These are phyloP conservation scores for Ptychochromis oligacanthus DNA, from an alignment of 2,113 vertebrate species.

Conservation along the genomic window DNA sequence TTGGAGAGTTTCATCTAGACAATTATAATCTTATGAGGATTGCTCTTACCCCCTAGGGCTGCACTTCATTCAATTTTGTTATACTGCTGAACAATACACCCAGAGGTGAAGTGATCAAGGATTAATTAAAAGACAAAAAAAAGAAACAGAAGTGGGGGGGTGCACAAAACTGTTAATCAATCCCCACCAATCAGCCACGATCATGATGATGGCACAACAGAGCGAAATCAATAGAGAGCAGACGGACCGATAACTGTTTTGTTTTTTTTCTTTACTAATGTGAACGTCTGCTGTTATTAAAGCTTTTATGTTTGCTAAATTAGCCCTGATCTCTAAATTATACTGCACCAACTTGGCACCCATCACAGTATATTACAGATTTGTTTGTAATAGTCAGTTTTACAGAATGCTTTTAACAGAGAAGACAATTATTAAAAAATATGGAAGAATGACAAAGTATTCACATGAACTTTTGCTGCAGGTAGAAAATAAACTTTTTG, in stretches of 20 bases:
- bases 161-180: conserved; percentile 67
- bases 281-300: conserved; percentile 7
- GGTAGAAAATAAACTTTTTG: background rate
- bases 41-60: conserved; percentile 59
- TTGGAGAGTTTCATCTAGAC: conserved; percentile 64
- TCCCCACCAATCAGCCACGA: conserved; percentile 64
- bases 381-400: background rate
- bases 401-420: background rate
- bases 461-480: background rate
- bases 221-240: conserved; percentile 10
- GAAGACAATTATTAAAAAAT: background rate
- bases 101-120: conserved; percentile 70
- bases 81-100: conserved; percentile 67
- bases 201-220: conserved; percentile 48
- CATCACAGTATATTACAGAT: background rate
- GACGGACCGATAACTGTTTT: conserved; percentile 23
- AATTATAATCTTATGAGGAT: conserved; percentile 66
- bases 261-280: background rate
- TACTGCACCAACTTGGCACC: background rate
- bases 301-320: conserved; percentile 38
- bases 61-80: conserved; percentile 65
- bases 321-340: conserved; percentile 21
- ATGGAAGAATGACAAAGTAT: too few species aligned
- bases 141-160: background rate
- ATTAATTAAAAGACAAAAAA: conserved; percentile 79